These are phyloP conservation scores for Alfaro cultratus DNA, from an alignment of 2,797 vertebrate species.

Conservation along the genomic window DNA sequence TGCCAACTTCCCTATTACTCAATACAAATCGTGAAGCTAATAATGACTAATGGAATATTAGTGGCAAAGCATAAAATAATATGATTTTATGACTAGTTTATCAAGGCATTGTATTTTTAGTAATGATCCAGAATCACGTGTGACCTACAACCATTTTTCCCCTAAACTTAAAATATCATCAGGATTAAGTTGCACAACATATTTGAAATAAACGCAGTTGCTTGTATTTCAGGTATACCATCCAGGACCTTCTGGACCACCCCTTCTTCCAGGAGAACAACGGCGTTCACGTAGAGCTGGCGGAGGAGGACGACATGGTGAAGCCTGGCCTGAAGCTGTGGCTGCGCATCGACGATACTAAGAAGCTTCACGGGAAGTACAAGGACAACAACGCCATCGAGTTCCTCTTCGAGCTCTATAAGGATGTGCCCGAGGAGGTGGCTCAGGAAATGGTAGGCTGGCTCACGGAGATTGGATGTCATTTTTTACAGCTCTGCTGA, in stretches of 20 bases:
- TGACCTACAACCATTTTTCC: neutral
- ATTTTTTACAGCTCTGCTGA: neutral
- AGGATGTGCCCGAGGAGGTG: conserved; percentile 95
- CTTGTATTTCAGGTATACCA: conserved; percentile 87
- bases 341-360: conserved; percentile 94
- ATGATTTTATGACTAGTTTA: neutral
- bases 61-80: neutral
- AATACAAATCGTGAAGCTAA: neutral
- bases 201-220: neutral
- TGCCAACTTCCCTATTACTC: neutral
- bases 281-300: conserved; percentile 93
- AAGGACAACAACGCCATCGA: conserved; percentile 99
- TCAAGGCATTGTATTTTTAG: neutral
- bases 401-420: conserved; percentile 96
- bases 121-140: neutral
- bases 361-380: conserved; percentile 94
- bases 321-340: conserved; percentile 96
- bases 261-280: conserved; percentile 97
- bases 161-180: neutral
- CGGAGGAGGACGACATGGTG: conserved; percentile 91
- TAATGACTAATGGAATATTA: neutral
- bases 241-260: conserved; percentile 95
- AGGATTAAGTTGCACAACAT: neutral
- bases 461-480: neutral
- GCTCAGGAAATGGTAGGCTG: conserved; percentile 95